Base-by-base conservation (phyloP, 2,113 vertebrate species). In the Danionella cerebrum region DNA sequence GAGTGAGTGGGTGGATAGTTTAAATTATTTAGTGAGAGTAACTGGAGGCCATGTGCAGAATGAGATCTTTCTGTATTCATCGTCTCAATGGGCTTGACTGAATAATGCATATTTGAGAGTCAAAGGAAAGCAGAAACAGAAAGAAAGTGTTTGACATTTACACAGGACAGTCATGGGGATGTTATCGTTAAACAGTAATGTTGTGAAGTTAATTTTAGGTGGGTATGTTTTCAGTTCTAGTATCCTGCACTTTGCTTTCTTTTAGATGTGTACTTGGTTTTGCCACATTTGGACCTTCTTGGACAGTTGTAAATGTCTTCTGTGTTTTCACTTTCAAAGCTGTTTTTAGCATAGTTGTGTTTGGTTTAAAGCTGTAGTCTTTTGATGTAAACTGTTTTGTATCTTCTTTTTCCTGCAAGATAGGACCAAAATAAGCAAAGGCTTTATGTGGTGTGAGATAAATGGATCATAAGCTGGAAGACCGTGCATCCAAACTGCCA, bases 1-100 rank as follows among this genome's bases (percentile, higher is more conserved):
- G 21, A 45, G 36, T 44, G 39, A 67, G 50, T 55, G 64, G 53
- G 24, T 48, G 45, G 63, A 63, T 51, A 12, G 8, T 41, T 64
- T 75, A 7, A 63, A 75, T 75, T 67, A 71, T 75, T 71, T 42
- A 71, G 12, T 10, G 33, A 55, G 42, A 71, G 73, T 71, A 75
- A 71, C 73, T 31, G 57, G 50, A 71, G 69, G 64, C 55, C 57
- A 67, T 35, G 48, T 66, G 45, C 29, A 62, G 55, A 16, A 51
- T 52, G 67, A 63, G 50, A 50, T 64, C 73, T 64, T 29, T 33
- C 24, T 70, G 60, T 57, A 36, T 65, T 65, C 54, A 66, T 22
- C 54, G 16, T 55, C 42, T 75, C 64, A 71, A 45, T 42, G 14
- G 69, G 39, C 42, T 44, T n/a, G 24, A 64, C 57, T 75, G 27